Evolutionary conservation across 2,888 invertebrate species (phyloP), one percentile per base, ranked within the genome.

Genomic region (Apotomis capreana): DNA sequence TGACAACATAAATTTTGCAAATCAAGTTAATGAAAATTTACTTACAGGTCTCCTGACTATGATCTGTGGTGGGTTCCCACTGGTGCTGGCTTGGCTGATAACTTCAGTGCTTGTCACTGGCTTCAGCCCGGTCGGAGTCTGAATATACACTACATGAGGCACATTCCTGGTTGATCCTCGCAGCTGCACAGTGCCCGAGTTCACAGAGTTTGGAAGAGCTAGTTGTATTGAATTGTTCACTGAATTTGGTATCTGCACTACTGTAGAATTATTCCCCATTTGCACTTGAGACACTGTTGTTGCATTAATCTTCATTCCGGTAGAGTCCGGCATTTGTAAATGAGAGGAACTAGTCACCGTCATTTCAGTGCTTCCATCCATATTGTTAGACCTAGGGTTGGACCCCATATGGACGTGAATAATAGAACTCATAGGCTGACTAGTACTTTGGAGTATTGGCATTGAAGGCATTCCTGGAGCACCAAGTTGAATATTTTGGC

Each of bases 111-210:
- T 92, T 4, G 90, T 86, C 59, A 93, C 91, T 5, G 92, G 89
- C 77, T 93, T 93, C 77, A 94, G 79, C 44, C 94, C 94, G 13
- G 91, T 88, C 0, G 94, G 93, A 37, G 94, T 94, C 83, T 95
- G 95, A 70, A 95, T 94, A 79, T 95, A 95, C 54, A 95, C 94
- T 76, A 95, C 89, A 78, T 94, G 95, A n/a, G 95, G 89, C 76
- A 94, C 87, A 57, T 91, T 83, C 70, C 93, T 84, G 0, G 85
- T 80, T 0, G 87, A 75, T 37, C 89, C 89, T 68, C 93, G 79
- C 68, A 92, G 78, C 71, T 86, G 85, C 13, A 88, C 85, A 26
- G 85, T 77, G 9, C 85, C 83, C 64, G 82, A 74, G 68, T 74
- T 81, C 4, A 75, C 81, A 54, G 84, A 74, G 63, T 80, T 84